Evolutionary conservation across 2,113 vertebrate species (phyloP).

Genomic region (Psilopsiagon aurifrons): DNA sequence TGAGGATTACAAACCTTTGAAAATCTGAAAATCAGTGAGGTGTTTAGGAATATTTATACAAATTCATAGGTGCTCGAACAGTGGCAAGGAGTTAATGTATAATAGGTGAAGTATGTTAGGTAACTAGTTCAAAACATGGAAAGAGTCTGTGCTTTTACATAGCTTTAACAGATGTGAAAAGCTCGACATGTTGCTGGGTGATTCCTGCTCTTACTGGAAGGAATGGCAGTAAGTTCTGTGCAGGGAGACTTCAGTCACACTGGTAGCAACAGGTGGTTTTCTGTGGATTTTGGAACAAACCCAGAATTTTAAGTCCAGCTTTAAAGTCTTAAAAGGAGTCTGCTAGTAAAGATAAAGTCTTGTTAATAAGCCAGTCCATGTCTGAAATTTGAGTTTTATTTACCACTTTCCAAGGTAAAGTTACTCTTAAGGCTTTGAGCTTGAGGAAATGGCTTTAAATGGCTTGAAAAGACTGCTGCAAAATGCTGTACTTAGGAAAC

Average conservation of each 20-base stretch:
- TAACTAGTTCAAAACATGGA: not conserved
- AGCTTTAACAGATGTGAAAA: not conserved
- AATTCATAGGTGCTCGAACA: not conserved
- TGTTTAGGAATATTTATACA: not conserved
- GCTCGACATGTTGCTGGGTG: not conserved
- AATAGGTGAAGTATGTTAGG: not conserved
- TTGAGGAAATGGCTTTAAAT: not conserved
- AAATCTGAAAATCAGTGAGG: not conserved
- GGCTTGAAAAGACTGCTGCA: not conserved
- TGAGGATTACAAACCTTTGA: not conserved
- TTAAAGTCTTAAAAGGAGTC: not conserved
- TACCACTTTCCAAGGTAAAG: not conserved
- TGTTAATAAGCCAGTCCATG: not conserved
- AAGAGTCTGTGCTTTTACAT: not conserved
- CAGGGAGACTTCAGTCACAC: not conserved
- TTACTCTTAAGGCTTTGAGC: not conserved
- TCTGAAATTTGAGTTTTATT: not conserved
- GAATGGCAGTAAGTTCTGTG: not conserved
- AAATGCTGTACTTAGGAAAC: not conserved
- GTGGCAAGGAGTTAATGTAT: not conserved
- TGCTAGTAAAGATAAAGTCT: not conserved
- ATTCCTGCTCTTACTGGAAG: not conserved
- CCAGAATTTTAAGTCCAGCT: not conserved
- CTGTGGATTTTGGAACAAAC: not conserved
- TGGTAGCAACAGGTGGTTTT: not conserved